phyloP scores from a whole-genome alignment of 2,888 invertebrate species.

The Alitta virens region DNA sequence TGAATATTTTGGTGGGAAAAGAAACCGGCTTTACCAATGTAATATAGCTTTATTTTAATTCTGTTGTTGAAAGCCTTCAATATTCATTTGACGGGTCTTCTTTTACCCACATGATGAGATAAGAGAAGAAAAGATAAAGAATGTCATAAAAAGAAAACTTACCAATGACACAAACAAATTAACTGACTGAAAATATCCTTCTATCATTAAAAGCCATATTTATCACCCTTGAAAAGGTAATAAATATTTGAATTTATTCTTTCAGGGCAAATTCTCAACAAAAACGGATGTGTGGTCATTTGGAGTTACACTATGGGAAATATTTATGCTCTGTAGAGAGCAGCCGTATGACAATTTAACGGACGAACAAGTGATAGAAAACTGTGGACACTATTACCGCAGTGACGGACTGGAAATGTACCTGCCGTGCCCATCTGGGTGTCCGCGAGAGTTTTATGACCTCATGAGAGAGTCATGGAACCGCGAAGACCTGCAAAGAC shows the following conservation, averaged over 20 bases:
- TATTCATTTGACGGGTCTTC: no score
- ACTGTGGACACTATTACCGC: slow-evolving; percentile 74
- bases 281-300: slow-evolving; percentile 93
- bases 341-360: slow-evolving; percentile 75
- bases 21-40: no score
- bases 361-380: slow-evolving; percentile 78
- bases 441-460: slow-evolving; percentile 85
- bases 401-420: slow-evolving; percentile 61
- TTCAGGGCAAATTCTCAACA: slow-evolving; percentile 79
- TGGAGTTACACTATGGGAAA: slow-evolving; percentile 84
- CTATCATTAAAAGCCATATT: no score
- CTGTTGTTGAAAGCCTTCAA: no score
- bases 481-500: slow-evolving; percentile 75
- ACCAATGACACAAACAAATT: no score
- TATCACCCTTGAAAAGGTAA: no score
- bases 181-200: no score
- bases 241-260: slow-evolving; percentile 16
- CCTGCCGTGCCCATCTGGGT: slow-evolving; percentile 72
- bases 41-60: no score
- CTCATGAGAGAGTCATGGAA: slow-evolving; percentile 92
- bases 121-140: no score
- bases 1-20: no score
- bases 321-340: slow-evolving; percentile 74
- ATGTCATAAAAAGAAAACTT: no score
- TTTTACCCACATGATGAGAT: no score